A percentile compares a stretch with the other conserved stretches of the same genome.
phyloP scores from a whole-genome alignment of 2,797 vertebrate genomes.

The Nannoperca obscura region DNA sequence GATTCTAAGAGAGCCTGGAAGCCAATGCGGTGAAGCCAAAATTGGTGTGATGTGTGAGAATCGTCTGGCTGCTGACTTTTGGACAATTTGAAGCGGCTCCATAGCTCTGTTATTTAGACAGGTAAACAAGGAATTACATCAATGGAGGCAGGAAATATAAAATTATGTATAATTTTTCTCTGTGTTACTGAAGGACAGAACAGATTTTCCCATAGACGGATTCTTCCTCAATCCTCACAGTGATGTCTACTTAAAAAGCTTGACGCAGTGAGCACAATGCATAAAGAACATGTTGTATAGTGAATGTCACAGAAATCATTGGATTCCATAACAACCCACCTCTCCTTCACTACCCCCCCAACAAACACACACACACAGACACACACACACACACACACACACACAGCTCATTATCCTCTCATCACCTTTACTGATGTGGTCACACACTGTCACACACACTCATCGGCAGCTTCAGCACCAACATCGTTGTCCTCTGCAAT shows the following conservation, averaged over 20 bases:
- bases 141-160: no score
- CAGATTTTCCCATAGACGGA: background rate
- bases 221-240: background rate
- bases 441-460: slow-evolving; percentile 57
- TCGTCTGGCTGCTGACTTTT: no score
- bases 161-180: no score
- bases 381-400: background rate
- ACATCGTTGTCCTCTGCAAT: background rate
- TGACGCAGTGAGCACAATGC: background rate
- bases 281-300: slow-evolving; percentile 10
- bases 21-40: no score
- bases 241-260: slow-evolving; percentile 8
- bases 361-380: no score
- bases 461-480: slow-evolving; percentile 46
- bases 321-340: slow-evolving; percentile 1
- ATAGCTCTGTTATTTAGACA: no score
- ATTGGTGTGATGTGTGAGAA: no score
- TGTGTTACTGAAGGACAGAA: no score
- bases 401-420: slow-evolving; percentile 63
- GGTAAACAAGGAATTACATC: no score
- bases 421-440: slow-evolving; percentile 55
- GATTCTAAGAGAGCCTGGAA: no score
- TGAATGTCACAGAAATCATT: slow-evolving; percentile 5
- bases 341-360: background rate
- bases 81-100: no score